phyloP scores from a whole-genome alignment of 1,140 invertebrate species.

The Gryon sp. region DNA sequence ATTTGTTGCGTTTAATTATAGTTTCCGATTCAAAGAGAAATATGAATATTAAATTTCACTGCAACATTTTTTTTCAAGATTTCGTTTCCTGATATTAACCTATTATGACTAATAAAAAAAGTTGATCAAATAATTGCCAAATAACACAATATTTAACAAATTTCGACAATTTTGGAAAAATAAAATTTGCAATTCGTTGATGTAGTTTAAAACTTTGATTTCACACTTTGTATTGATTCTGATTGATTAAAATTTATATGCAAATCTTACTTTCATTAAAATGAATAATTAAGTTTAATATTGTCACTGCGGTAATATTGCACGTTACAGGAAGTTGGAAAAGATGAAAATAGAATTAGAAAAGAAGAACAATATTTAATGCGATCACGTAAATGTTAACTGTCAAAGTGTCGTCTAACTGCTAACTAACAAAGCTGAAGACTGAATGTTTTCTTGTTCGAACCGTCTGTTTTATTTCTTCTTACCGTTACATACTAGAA shows the following conservation, averaged over 20 bases:
- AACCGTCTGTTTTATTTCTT: conserved; percentile 26
- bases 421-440: conserved; percentile 16
- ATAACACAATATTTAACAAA: too few relatives aligned
- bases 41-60: neutral
- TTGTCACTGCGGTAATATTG: conserved; percentile 3
- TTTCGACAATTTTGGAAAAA: too few relatives aligned
- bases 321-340: conserved; percentile 30
- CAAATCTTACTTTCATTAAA: conserved; percentile 1
- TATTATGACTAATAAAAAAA: neutral
- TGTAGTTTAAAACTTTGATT: too few relatives aligned
- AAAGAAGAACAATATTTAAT: conserved; percentile 33
- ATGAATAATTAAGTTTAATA: conserved; percentile 4
- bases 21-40: neutral
- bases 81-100: neutral
- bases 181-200: too few relatives aligned
- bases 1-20: conserved; percentile 1
- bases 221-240: too few relatives aligned
- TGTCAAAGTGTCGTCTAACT: conserved; percentile 32
- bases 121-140: too few relatives aligned
- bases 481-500: conserved; percentile 49
- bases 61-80: neutral
- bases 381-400: conserved; percentile 27
- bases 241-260: conserved; percentile 4
- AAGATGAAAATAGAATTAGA: conserved; percentile 8
- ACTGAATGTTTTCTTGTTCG: conserved; percentile 32